phyloP scores from a whole-genome alignment of 1,140 invertebrate species.

The Drosophila subobscura region DNA sequence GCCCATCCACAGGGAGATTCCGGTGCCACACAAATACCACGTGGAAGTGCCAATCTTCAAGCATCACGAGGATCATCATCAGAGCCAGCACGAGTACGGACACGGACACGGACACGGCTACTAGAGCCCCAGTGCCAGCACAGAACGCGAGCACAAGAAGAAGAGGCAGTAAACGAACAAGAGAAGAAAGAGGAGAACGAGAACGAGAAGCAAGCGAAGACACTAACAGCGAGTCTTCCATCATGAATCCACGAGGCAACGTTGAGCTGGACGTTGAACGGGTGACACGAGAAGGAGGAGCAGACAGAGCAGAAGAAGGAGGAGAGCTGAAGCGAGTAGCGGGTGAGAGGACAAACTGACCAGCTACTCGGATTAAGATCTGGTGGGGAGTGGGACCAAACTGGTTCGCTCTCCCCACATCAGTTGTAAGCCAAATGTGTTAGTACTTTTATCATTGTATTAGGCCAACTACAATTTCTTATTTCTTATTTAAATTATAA shows the following conservation, averaged over 20 bases:
- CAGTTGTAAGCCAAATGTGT: constrained; percentile 81
- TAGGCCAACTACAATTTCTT: constrained; percentile 64
- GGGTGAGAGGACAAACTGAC: constrained; percentile 76
- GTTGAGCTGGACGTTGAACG: constrained; percentile 81
- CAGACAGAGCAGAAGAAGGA: constrained; percentile 53
- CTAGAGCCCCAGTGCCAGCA: constrained; percentile 45
- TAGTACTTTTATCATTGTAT: constrained; percentile 78
- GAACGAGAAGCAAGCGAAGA: constrained; percentile 43
- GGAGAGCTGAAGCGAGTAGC: constrained; percentile 38
- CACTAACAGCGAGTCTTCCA: constrained; percentile 50
- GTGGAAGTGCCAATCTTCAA: constrained; percentile 87
- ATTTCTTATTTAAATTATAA: constrained; percentile 79
- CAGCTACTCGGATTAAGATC: constrained; percentile 66
- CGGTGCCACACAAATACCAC: constrained; percentile 89
- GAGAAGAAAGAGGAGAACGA: constrained; percentile 28
- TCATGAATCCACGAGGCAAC: constrained; percentile 61
- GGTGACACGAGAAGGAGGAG: constrained; percentile 67
- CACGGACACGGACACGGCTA: constrained; percentile 49
- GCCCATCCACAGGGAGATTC: constrained; percentile 90
- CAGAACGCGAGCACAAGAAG: constrained; percentile 76
- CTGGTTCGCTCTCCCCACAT: constrained; percentile 29
- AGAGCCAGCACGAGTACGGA: constrained; percentile 59
- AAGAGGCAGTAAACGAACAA: constrained; percentile 50
- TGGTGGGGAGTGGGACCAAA: constrained; percentile 32
- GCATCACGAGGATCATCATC: constrained; percentile 76